Base-by-base conservation (phyloP, 2,888 invertebrate genomes). In the Drosophila merina region DNA sequence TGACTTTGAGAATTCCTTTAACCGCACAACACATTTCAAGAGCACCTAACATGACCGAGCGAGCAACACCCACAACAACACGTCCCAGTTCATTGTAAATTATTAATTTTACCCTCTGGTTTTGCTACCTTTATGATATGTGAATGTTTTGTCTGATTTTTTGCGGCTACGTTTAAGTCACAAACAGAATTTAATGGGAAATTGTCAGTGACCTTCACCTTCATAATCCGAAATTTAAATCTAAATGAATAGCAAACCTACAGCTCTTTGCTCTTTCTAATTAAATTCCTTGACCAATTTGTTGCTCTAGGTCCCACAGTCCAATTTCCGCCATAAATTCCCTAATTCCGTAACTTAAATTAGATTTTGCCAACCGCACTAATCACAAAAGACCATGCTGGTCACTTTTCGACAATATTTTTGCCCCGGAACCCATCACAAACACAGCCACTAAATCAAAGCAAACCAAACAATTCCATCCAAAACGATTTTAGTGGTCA, bases 81-180 rank as follows among this genome's bases (percentile, higher is more conserved):
- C 40, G 7, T 26, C 40, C 9, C 26, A 45, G 51, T 36, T 64
- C 51, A 30, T 25, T 57, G 40, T 73, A 33, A 76, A 71, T 70
- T 62, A 75, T 73, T 68, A 75, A 76, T 76, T 40, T 9, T 5
- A 44, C 25, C 40, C 8, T 10, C 14, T 30, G 28, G 30, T 25
- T 63, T 30, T 50, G 31, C 0, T 42, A 33, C 6, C 4, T 42
- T 8, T 8, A 4, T 49, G 8, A 30, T 12, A 8, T 36, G 20
- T 44, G 12, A 8, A 28, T 40, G 40, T 42, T 42, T 9, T 14
- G 40, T 20, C 12, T 36, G 36, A 36, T 36, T 36, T 36, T 36
- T 36, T 36, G 36, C 5, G 36, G 36, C 36, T 6, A 5, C n/a
- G n/a, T n/a, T 10, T 5, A n/a, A 36, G n/a, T 36, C n/a, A 36